phyloP scores from a whole-genome alignment of 1,140 invertebrate species.

The Meloidogyne exigua region DNA sequence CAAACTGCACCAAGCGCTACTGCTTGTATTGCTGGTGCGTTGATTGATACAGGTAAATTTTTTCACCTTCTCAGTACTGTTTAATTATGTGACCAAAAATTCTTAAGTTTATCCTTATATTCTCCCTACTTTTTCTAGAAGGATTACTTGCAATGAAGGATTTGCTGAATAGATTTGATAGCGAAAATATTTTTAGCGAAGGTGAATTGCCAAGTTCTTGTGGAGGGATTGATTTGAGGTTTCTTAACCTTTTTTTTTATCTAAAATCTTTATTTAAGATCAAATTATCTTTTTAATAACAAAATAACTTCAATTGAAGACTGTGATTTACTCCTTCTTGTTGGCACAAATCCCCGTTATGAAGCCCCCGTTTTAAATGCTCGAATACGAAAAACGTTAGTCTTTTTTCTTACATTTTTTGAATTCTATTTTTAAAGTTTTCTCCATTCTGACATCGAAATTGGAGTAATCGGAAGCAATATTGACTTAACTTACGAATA shows the following conservation, averaged over 20 bases:
- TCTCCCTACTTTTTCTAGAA: conserved; percentile 66
- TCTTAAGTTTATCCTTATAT: no score
- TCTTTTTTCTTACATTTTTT: neutral
- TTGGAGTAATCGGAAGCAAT: conserved; percentile 81
- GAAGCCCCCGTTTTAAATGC: conserved; percentile 97
- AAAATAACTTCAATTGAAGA: conserved; percentile 77
- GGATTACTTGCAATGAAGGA: conserved; percentile 85
- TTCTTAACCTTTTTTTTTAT: neutral
- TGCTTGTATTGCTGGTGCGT: conserved; percentile 81
- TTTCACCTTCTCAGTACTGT: no score
- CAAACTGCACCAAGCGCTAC: conserved; percentile 69
- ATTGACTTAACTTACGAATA: conserved; percentile 92
- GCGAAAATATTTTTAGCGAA: conserved; percentile 83
- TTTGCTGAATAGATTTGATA: conserved; percentile 81
- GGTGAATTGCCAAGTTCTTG: conserved; percentile 80
- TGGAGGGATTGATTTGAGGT: conserved; percentile 82
- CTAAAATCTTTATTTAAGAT: conserved; percentile 30
- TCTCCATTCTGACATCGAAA: conserved; percentile 67
- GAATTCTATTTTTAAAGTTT: conserved; percentile 61
- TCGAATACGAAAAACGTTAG: conserved; percentile 79
- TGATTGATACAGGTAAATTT: conserved; percentile 77
- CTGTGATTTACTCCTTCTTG: conserved; percentile 84
- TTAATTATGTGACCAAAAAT: no score
- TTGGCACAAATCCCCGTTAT: conserved; percentile 94
- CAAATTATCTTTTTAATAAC: conserved; percentile 68